Conservation (phyloP, 2,113 vertebrate species). For the Panthera leo region DNA sequence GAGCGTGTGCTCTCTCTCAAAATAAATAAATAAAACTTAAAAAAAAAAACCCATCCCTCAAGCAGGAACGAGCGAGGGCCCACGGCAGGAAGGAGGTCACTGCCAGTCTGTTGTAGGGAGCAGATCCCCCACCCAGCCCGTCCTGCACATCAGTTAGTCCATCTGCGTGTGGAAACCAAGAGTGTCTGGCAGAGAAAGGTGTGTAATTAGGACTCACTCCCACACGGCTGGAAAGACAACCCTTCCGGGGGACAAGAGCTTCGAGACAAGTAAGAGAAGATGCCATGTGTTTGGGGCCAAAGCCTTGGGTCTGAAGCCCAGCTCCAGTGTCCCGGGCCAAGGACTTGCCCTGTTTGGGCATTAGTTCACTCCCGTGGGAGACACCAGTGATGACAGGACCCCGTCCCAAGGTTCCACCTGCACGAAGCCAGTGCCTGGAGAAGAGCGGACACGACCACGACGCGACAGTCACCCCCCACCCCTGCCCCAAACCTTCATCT, state of each 20-base stretch:
- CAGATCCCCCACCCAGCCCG: neutral
- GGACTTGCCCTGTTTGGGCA: neutral
- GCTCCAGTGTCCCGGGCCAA: neutral
- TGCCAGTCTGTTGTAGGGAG: too few relatives aligned
- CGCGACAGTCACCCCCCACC: too few relatives aligned
- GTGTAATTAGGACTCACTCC: neutral
- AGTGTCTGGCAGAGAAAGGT: neutral
- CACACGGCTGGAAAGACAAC: neutral
- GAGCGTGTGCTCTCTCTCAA: too few relatives aligned
- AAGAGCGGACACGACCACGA: neutral
- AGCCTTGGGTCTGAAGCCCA: too few relatives aligned
- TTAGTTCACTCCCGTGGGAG: neutral
- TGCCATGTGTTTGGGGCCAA: neutral
- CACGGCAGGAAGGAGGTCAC: neutral
- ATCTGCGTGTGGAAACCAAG: accelerated
- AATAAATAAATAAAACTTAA: too few relatives aligned
- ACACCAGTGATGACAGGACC: accelerated
- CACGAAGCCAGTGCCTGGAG: too few relatives aligned
- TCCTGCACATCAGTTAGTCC: neutral
- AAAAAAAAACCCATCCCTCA: too few relatives aligned
- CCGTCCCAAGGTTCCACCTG: neutral
- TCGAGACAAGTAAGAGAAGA: neutral
- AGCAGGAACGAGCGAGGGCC: neutral
- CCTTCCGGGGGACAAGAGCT: neutral
- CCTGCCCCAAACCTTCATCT: neutral